Percentiles rank a stretch among this genome's conserved stretches.
phyloP scores from a whole-genome alignment of 2,797 vertebrate genomes.

The Notoglanidium macrostoma region DNA sequence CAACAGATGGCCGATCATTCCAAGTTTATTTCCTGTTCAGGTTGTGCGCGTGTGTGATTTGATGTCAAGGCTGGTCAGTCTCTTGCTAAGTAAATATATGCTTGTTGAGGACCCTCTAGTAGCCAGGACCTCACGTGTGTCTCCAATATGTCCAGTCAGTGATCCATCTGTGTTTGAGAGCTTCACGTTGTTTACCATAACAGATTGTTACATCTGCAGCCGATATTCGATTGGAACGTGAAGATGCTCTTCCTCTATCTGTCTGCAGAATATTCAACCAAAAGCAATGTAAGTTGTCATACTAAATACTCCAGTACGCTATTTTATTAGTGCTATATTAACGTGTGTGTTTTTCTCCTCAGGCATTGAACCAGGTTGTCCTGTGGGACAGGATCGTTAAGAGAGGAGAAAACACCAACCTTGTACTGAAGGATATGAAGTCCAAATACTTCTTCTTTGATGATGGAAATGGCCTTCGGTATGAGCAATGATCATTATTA shows the following conservation, averaged over 20 bases:
- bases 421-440: slow-evolving; percentile 90
- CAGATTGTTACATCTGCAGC: slow-evolving; percentile 83
- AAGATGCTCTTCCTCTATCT: slow-evolving; percentile 97
- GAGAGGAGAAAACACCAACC: slow-evolving; percentile 89
- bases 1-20: too few species aligned
- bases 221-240: slow-evolving; percentile 98
- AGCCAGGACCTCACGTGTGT: not conserved
- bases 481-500: slow-evolving; percentile 52
- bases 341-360: slow-evolving; percentile 46
- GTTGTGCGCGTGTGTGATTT: not conserved
- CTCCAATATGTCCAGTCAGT: not conserved
- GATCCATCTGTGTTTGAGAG: not conserved
- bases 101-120: not conserved
- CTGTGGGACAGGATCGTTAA: slow-evolving; percentile 97
- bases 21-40: too few species aligned
- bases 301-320: not conserved
- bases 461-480: slow-evolving; percentile 96
- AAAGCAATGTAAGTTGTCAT: slow-evolving; percentile 81
- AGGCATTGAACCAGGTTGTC: slow-evolving; percentile 96
- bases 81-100: not conserved
- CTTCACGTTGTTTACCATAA: slow-evolving; percentile 74
- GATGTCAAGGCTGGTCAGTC: not conserved
- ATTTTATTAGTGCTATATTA: not conserved
- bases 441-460: slow-evolving; percentile 99
- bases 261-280: slow-evolving; percentile 78